Conservation (phyloP, 2,888 invertebrate genomes). For the Ichneumoninae sp. region DNA sequence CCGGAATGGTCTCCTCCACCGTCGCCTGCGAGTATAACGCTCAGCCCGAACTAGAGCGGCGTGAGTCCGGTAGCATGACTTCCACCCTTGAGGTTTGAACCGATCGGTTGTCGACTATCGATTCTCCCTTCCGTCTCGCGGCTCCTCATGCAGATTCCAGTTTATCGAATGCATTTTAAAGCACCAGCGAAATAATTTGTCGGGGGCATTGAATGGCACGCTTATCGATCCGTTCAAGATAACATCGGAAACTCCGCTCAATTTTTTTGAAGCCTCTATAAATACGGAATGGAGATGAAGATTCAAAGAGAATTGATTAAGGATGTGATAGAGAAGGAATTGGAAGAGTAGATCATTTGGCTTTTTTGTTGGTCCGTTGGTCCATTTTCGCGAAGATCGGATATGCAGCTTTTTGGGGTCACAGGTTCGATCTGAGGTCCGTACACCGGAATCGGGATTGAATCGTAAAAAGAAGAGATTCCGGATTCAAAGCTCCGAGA, state of each 20-base stretch:
- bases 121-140: slow-evolving; percentile 4
- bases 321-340: neutral
- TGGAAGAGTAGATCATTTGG: neutral
- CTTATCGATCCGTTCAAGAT: neutral
- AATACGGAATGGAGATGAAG: neutral
- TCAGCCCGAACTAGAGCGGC: neutral
- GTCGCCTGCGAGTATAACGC: slow-evolving; percentile 7
- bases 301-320: neutral
- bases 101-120: neutral
- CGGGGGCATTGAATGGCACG: neutral
- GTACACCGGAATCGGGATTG: slow-evolving; percentile 46
- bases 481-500: slow-evolving; percentile 37
- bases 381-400: slow-evolving; percentile 27
- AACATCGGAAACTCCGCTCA: neutral
- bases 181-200: neutral
- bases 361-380: slow-evolving; percentile 25
- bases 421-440: slow-evolving; percentile 34
- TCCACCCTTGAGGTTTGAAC: slow-evolving; percentile 4
- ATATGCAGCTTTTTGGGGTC: slow-evolving; percentile 2
- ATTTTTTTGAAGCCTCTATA: neutral
- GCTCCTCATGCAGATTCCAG: neutral
- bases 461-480: slow-evolving; percentile 47
- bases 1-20: slow-evolving; percentile 60
- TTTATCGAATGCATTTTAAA: slow-evolving; percentile 3
- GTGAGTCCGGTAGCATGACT: slow-evolving; percentile 12